Evolutionary conservation across 2,113 vertebrate genomes (phyloP).

Genomic region (Leiothrix lutea): DNA sequence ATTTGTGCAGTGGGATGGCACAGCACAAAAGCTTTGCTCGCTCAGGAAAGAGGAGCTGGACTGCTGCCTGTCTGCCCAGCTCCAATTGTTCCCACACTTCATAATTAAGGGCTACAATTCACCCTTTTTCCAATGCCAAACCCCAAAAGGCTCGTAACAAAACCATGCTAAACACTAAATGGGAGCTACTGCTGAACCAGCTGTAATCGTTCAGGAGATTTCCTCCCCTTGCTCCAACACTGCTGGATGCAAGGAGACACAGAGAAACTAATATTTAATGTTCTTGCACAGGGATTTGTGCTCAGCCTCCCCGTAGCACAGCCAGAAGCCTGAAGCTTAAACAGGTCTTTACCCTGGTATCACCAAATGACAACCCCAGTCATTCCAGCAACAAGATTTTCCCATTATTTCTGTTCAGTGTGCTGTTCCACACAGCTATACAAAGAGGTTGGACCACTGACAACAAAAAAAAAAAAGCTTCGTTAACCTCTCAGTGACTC

Average conservation of each 20-base stretch:
- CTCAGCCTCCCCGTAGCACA: rapidly evolving
- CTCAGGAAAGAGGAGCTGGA: slow-evolving; percentile 2
- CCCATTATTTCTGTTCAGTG: slow-evolving; percentile 54
- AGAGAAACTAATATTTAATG: neutral
- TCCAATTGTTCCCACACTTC: neutral
- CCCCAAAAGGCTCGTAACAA: neutral
- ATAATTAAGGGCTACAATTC: slow-evolving; percentile 28
- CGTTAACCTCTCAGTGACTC: slow-evolving; percentile 40
- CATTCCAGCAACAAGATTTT: slow-evolving; percentile 2
- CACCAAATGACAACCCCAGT: neutral
- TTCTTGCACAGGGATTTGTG: neutral
- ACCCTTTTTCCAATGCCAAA: slow-evolving; percentile 15
- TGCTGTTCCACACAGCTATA: neutral
- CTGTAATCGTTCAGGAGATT: rapidly evolving
- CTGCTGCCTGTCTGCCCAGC: neutral
- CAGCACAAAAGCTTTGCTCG: neutral
- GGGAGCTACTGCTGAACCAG: neutral
- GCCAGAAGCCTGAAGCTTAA: neutral
- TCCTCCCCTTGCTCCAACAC: neutral
- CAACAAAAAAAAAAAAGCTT: slow-evolving; percentile 8
- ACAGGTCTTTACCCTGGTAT: neutral
- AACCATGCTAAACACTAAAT: neutral
- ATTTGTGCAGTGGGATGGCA: neutral
- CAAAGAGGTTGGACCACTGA: slow-evolving; percentile 39
- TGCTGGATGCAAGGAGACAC: neutral